Percentiles rank a stretch among this genome's conserved stretches.
phyloP scores from a whole-genome alignment of 2,113 vertebrate species.

The Tetrax tetrax region DNA sequence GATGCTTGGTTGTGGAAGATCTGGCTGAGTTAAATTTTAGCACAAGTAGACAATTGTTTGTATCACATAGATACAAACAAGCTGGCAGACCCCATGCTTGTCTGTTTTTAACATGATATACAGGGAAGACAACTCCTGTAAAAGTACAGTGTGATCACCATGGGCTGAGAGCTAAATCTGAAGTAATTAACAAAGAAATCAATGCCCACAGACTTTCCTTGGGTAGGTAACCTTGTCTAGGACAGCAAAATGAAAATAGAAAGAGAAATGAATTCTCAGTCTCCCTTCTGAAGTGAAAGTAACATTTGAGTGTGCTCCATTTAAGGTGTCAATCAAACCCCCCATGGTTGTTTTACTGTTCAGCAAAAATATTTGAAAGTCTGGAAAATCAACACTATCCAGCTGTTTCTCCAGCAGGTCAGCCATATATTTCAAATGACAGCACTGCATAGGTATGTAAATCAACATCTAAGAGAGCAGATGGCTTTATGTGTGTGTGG shows the following conservation, averaged over 20 bases:
- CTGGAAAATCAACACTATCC: conserved; percentile 49
- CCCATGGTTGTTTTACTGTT: conserved; percentile 11
- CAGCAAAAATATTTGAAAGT: conserved; percentile 22
- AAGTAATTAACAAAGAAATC: neutral
- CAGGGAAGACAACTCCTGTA: neutral
- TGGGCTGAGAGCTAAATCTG: neutral
- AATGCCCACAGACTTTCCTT: neutral
- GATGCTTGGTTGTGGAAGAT: neutral
- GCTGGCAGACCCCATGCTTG: neutral
- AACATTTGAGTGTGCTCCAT: neutral
- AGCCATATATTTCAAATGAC: conserved; percentile 37
- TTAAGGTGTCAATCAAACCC: conserved; percentile 7
- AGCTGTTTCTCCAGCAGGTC: conserved; percentile 33
- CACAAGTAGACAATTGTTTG: neutral
- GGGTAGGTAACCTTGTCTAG: neutral
- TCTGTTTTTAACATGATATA: neutral
- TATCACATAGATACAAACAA: neutral
- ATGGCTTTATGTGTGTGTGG: conserved; percentile 41
- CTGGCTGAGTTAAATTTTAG: neutral
- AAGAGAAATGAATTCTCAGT: neutral
- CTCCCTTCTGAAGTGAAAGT: neutral
- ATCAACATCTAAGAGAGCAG: neutral
- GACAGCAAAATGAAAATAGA: neutral
- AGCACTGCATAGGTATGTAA: conserved; percentile 23
- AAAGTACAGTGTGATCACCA: rapidly evolving